Evolutionary conservation across 2,888 invertebrate genomes (phyloP), one percentile per base, ranked within the genome.

Genomic region (Lithophane ornitopus): DNA sequence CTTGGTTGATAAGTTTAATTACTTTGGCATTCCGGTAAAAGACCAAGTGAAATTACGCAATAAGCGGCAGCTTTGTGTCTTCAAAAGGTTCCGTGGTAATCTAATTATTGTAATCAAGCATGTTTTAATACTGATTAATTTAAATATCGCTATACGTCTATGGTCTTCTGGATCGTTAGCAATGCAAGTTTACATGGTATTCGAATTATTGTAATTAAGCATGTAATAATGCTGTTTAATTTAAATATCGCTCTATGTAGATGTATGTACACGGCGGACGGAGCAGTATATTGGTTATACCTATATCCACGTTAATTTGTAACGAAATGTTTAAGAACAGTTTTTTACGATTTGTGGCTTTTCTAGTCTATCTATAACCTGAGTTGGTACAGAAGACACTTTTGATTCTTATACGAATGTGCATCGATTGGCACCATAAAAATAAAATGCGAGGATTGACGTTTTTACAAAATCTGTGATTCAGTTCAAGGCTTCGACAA

Each of bases 101-200:
- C n/a, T 39, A 67, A 68, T 22, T 26, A 49, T 39, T 14, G 26
- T 68, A 71, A 28, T 28, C 26, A 52, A 69, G 22, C 52, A 71
- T 54, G 28, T 70, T 71, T 41, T 28, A 44, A 65, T 28, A 70
- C 28, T 16, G 16, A 71, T 70, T 54, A 0, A 70, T 54, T 69
- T 8, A 22, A 54, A 70, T 70, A 73, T 39, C 1, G 26, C 46
- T 39, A 19, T 59, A 8, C n/a, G n/a, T n/a, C n/a, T 39, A 80
- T 39, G 58, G 68, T 26, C 63, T 59, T 41, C 59, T 59, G 52
- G 66, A 59, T 69, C 3, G 65, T 79, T 68, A 54, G 63, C 65
- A 80, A 54, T 34, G 22, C 26, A 70, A 76, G 54, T 68, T 76
- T 68, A 54, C 69, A 70, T 39, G 44, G 54, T 44, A 62, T 59